Base-by-base conservation (phyloP, 2,113 vertebrate species). In the Dissostichus mawsoni region DNA sequence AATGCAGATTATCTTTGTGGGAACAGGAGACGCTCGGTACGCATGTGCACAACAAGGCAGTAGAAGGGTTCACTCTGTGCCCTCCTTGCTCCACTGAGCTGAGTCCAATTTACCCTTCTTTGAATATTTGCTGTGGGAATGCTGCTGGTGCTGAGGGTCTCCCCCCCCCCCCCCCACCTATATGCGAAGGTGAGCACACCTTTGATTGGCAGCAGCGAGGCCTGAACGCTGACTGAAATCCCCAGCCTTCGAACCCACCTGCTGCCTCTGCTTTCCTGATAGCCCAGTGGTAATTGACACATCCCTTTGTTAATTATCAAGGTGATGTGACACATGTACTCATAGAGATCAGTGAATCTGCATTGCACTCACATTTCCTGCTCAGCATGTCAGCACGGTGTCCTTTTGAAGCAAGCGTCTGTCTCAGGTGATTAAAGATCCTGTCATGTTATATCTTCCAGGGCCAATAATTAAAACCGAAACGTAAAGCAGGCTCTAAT, bases 381-480 rank as follows among this genome's bases (percentile, higher is more conserved):
- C 86, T 84, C 89, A 82, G 87, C 85, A 6, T 93, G 92, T 92
- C 92, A 92, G 89, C 92, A 90, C 92, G 90, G 90, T 94, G 93
- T 94, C 93, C 90, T 94, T 87, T 91, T 81, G 83, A 90, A 87
- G 82, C 90, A 78, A 87, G 83, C 83, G 81, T 85, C 81, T 82
- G 86, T 91, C 93, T 90, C 76, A 71, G 87, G 69, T 94, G 90
- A 94, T 89, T 82, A 94, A 93, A 94, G 91, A 91, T 93, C 89
- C 76, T 69, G 89, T 96, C 91, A 83, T 84, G 89, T 92, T 82
- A 77, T 87, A 90, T 87, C 91, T 92, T 89, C 87, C 88, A 87
- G 93, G 88, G 89, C 87, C 93, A 92, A 90, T 94, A 94, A 96
- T 96, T 95, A 94, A 95, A 94, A 87, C 81, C 78, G 92, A 94